Base-by-base conservation (phyloP, 2,888 invertebrate species). In the Eupithecia tripunctaria region DNA sequence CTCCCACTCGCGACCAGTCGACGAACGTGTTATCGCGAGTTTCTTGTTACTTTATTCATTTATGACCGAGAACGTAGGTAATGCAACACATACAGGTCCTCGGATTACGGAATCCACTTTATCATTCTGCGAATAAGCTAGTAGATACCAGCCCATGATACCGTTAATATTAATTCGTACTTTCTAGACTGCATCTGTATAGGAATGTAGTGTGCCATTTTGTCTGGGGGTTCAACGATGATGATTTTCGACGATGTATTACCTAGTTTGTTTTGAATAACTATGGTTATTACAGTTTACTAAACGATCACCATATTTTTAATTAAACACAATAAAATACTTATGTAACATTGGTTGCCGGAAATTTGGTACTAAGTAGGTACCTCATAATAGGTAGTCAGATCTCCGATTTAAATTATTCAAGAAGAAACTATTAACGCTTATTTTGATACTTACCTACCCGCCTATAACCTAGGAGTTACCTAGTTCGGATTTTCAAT, bases 41-140 rank as follows among this genome's bases (percentile, higher is more conserved):
- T 91, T 93, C 93, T 91, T 90, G 86, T 93, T 93, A 91, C 93
- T 86, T 89, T 89, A 89, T 89, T 88, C 88, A 89, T 89, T 91
- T 89, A 85, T 86, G 84, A 85, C 83, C 82, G 87, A 88, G 85
- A 85, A 85, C 76, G 79, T 65, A 80, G 83, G 84, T 86, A 87
- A 83, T 85, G 82, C 82, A 85, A 82, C 85, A 84, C 86, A 86
- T 86, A 89, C 86, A 82, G 87, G 86, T 90, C 86, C 79, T 92
- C 92, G 82, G 88, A 91, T 92, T 92, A 92, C 91, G 82, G 85
- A 85, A 82, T 88, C 83, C 82, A 84, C 81, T 82, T 85, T 73
- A 87, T 85, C 86, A 81, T 89, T 89, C 89, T 82, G 81, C 82
- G 89, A 88, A 90, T 84, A 82, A 69, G 41, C 47, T 60, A 68